Base-by-base conservation (phyloP, 2,888 invertebrate genomes). In the Saturnia japonica region DNA sequence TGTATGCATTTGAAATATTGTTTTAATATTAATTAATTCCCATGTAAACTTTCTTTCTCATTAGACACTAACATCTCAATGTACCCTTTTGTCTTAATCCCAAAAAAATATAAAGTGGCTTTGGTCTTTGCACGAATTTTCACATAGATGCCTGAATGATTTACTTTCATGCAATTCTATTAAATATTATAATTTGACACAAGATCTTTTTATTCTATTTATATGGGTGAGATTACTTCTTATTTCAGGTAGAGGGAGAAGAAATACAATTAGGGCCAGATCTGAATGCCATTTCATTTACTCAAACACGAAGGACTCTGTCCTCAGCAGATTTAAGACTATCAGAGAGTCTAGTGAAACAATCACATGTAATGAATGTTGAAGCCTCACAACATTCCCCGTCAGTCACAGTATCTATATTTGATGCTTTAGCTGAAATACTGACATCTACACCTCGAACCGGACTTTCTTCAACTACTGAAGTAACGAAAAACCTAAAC, bases 401-500 rank as follows among this genome's bases (percentile, higher is more conserved):
- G 75, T 94, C 95, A 80, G 94, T 94, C 79, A 95, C 95, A 77
- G 91, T 95, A 80, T 95, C 95, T 74, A 95, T 95, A 78, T 95
- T 94, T 79, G 95, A 95, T 88, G 95, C 95, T 85, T 83, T 95
- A 85, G 94, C 95, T 84, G 95, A 95, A 76, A 94, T 95, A 82
- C 91, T 95, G 78, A 94, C 94, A 77, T 94, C 94, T 68, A 94
- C 94, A 86, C 92, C 93, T 76, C 91, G 87, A 90, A 84, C 90
- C 79, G 88, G 89, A 84, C 84, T 92, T 76, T 88, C 93, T 74
- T 80, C 91, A 79, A 91, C 90, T 76, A 93, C 92, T 76, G 91
- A 91, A 88, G 88, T 88, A 85, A 82, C 82, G 75, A 86, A 87
- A 85, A 88, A 85, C 82, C 83, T 83, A 88, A 86, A 83, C 79